Evolutionary conservation across 2,113 vertebrate species (phyloP).

Genomic region (Sarotherodon lohbergeri): DNA sequence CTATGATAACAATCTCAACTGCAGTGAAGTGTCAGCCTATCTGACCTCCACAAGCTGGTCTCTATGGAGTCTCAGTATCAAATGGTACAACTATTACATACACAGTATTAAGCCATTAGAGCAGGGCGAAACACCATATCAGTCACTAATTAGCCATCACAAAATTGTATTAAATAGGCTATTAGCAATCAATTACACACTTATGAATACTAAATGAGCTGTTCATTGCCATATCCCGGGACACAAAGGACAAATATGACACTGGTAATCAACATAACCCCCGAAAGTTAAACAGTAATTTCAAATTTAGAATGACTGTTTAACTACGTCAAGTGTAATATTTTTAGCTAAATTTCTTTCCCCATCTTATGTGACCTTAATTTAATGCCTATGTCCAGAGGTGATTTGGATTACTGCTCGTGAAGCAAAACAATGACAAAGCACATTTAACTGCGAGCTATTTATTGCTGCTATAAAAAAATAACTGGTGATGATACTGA

Average conservation of each 20-base stretch:
- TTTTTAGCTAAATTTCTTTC: background rate
- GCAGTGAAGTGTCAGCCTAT: background rate
- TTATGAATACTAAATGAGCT: constrained; percentile 18
- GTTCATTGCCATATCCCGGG: background rate
- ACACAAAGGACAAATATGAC: background rate
- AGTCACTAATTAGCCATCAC: background rate
- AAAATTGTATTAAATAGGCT: constrained; percentile 3
- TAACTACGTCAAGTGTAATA: background rate
- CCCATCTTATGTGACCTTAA: background rate
- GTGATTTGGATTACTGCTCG: background rate
- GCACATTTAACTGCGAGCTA: background rate
- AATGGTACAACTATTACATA: background rate
- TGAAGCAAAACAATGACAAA: background rate
- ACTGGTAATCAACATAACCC: background rate
- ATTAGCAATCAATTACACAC: constrained; percentile 22
- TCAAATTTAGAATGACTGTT: background rate
- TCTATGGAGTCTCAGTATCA: background rate
- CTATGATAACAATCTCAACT: background rate
- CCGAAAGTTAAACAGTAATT: background rate
- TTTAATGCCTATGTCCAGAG: background rate
- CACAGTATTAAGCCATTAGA: background rate
- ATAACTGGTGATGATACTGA: background rate
- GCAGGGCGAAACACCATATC: background rate
- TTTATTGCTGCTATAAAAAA: background rate
- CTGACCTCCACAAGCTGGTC: background rate